Evolutionary conservation across 2,797 vertebrate species (phyloP).

Genomic region (Microcaecilia unicolor): DNA sequence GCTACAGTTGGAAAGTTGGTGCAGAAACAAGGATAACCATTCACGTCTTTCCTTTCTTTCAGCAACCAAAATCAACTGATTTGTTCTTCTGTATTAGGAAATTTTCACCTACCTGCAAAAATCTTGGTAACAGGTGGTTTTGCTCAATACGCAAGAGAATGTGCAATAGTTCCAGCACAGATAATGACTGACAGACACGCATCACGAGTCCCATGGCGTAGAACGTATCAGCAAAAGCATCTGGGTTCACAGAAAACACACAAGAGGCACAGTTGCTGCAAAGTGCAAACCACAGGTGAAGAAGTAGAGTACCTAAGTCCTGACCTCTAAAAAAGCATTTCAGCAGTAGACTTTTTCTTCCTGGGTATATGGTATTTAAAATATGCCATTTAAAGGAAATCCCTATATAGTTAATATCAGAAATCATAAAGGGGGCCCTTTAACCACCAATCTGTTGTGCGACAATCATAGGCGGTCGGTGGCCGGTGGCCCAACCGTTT

Average conservation of each 20-base stretch:
- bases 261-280: background rate
- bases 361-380: too few species aligned
- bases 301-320: background rate
- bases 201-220: constrained; percentile 84
- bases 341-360: too few species aligned
- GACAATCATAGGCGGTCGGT: too few species aligned
- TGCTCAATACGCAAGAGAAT: constrained; percentile 73
- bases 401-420: constrained; percentile 1
- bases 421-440: too few species aligned
- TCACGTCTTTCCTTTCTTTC: too few species aligned
- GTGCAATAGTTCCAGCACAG: constrained; percentile 79
- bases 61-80: too few species aligned
- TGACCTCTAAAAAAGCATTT: accelerated
- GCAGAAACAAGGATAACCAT: too few species aligned
- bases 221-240: constrained; percentile 81
- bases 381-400: background rate
- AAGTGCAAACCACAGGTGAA: background rate
- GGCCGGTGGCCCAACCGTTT: too few species aligned
- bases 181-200: constrained; percentile 78
- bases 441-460: too few species aligned
- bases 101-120: constrained; percentile 62
- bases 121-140: constrained; percentile 63
- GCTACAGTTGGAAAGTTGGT: too few species aligned
- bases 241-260: constrained; percentile 35
- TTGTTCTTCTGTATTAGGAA: too few species aligned